Conservation (phyloP, 2,797 vertebrate species). For the Cossypha caffra region DNA sequence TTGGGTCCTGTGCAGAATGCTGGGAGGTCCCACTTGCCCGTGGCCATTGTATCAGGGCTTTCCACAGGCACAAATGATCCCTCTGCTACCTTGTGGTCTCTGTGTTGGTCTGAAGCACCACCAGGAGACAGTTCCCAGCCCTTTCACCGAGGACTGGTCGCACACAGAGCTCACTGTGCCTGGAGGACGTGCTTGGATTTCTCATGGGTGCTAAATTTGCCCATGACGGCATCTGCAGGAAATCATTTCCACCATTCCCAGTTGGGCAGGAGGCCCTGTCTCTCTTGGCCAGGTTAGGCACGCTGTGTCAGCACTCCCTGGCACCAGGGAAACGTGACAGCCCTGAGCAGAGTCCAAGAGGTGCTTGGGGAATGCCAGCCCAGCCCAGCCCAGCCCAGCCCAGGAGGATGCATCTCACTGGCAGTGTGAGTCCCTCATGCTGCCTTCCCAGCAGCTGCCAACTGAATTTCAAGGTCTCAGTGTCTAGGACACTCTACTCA, state of each 20-base stretch:
- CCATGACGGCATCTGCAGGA: slow-evolving; percentile 32
- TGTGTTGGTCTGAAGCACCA: not conserved
- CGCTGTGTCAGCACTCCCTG: slow-evolving; percentile 1
- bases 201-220: slow-evolving; percentile 49
- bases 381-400: not conserved
- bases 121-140: not conserved
- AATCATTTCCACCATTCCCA: slow-evolving; percentile 31
- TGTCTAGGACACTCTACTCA: not conserved
- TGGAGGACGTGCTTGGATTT: slow-evolving; percentile 17
- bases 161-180: not conserved
- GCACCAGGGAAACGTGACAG: slow-evolving; percentile 10
- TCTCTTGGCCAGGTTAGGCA: slow-evolving; percentile 32
- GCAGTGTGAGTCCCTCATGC: accelerated
- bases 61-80: not conserved
- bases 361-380: not conserved
- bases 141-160: accelerated
- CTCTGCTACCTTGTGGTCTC: not conserved
- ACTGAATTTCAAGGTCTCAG: not conserved
- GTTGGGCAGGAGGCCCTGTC: not conserved
- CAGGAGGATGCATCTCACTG: accelerated
- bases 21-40: not conserved
- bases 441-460: not conserved
- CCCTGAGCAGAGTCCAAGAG: not conserved
- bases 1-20: not conserved
- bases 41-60: not conserved